These are phyloP conservation scores for Zoanthus sansibaricus DNA, from an alignment of 92 coral and sea anemone genomes.

Conservation along the genomic window DNA sequence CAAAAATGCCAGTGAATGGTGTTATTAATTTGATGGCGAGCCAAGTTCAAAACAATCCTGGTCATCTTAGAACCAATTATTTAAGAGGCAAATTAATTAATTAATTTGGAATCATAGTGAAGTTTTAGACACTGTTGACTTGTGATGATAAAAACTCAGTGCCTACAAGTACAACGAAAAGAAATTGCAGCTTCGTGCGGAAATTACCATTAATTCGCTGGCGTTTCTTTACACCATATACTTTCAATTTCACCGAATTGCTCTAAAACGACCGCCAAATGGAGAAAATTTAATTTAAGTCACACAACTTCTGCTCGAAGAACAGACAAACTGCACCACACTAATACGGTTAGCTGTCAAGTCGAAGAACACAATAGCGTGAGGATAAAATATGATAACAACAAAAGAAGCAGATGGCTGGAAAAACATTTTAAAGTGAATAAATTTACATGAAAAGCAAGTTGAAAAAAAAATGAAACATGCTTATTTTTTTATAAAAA, in stretches of 20 bases:
- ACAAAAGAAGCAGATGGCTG: constrained; percentile 40
- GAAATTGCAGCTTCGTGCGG: not conserved
- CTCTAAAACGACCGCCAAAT: not conserved
- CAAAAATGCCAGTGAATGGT: constrained; percentile 23
- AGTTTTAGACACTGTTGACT: not conserved
- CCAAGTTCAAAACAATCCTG: constrained; percentile 26
- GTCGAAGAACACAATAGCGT: constrained; percentile 30
- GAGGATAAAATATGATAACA: constrained; percentile 11
- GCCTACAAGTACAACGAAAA: not conserved
- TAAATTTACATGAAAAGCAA: constrained; percentile 37
- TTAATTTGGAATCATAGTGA: not conserved
- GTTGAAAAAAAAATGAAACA: constrained; percentile 8
- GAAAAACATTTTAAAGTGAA: not conserved
- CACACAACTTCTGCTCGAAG: not conserved
- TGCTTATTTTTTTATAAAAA: not conserved
- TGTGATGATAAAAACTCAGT: not conserved
- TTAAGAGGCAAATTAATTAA: constrained; percentile 1
- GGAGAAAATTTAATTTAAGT: not conserved
- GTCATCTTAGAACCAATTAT: constrained; percentile 1
- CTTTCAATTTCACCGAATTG: not conserved
- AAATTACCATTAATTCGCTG: not conserved
- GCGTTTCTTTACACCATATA: not conserved
- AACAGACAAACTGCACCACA: not conserved
- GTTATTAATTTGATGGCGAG: constrained; percentile 14
- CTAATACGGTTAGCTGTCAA: not conserved